Conservation (phyloP, 2,888 invertebrate species). For the Microplitis manilae region DNA sequence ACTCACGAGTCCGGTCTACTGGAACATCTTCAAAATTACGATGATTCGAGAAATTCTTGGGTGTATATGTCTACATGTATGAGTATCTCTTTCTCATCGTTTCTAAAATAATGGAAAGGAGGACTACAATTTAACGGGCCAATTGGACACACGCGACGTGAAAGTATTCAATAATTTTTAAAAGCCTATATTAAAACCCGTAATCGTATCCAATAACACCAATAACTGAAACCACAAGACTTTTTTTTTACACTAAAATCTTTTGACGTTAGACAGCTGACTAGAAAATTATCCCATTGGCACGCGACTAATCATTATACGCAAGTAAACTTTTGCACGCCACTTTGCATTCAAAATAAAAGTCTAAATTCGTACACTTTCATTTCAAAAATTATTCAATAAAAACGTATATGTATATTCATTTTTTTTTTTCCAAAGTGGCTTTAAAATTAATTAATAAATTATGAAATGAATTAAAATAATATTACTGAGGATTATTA, state of each 20-base stretch:
- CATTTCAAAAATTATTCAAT: too few species aligned
- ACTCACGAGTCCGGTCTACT: not conserved
- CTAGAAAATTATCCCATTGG: not conserved
- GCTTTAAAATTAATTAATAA: too few species aligned
- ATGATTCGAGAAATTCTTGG: conserved; percentile 6
- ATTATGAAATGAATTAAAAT: too few species aligned
- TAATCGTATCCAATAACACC: not conserved
- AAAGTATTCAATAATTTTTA: conserved; percentile 19
- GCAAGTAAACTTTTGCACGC: not conserved
- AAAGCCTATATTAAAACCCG: conserved; percentile 4
- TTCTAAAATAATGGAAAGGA: not conserved
- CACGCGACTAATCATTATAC: not conserved
- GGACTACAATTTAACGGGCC: not conserved
- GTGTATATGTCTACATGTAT: not conserved
- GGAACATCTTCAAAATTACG: conserved; percentile 11
- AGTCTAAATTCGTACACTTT: not conserved
- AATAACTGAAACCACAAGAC: conserved; percentile 6
- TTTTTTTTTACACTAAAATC: not conserved
- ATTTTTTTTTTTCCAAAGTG: too few species aligned
- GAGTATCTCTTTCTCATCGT: not conserved
- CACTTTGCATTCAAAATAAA: not conserved
- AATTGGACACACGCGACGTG: conserved; percentile 22
- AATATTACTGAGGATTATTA: too few species aligned
- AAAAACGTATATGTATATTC: too few species aligned
- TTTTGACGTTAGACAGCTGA: not conserved